These are phyloP conservation scores for Caenorhabditis macrosperma DNA, from an alignment of 2,888 invertebrate genomes.

Conservation along the genomic window DNA sequence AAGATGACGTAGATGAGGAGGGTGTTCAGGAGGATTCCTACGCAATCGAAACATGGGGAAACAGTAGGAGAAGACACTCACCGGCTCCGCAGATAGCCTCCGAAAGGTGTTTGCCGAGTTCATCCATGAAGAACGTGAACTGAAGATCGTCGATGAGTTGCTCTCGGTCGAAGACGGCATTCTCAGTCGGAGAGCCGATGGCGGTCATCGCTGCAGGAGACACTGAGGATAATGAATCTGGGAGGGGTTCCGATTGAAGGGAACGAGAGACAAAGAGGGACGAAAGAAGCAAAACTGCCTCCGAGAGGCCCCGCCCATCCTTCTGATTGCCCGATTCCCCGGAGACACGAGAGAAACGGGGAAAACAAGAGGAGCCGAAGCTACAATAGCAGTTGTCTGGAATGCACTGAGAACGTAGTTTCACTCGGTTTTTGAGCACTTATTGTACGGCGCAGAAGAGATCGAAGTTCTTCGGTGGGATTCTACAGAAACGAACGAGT, in stretches of 20 bases:
- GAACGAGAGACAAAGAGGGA: not conserved
- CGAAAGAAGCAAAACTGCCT: not conserved
- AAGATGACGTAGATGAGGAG: conserved; percentile 47
- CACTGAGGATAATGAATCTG: not conserved
- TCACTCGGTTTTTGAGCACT: not conserved
- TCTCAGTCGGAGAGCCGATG: conserved; percentile 11
- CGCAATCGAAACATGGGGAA: not conserved
- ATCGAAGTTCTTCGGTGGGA: no score
- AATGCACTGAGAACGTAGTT: conserved; percentile 23
- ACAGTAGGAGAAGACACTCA: not conserved
- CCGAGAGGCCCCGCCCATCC: conserved; percentile 4
- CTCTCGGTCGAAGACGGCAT: conserved; percentile 16
- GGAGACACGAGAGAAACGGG: not conserved
- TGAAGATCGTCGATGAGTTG: conserved; percentile 20
- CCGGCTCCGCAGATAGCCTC: conserved; percentile 41
- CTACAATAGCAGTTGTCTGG: conserved; percentile 16
- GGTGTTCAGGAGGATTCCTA: conserved; percentile 39
- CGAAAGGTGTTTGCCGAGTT: conserved; percentile 34
- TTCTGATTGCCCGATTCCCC: not conserved
- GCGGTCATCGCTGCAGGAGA: not conserved
- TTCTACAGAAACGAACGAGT: no score
- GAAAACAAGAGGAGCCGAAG: not conserved
- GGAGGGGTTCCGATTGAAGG: not conserved
- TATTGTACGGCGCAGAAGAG: not conserved
- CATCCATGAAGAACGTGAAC: conserved; percentile 50